These are phyloP conservation scores for Lagocephalus sceleratus DNA, from an alignment of 2,797 vertebrate genomes.

Conservation along the genomic window DNA sequence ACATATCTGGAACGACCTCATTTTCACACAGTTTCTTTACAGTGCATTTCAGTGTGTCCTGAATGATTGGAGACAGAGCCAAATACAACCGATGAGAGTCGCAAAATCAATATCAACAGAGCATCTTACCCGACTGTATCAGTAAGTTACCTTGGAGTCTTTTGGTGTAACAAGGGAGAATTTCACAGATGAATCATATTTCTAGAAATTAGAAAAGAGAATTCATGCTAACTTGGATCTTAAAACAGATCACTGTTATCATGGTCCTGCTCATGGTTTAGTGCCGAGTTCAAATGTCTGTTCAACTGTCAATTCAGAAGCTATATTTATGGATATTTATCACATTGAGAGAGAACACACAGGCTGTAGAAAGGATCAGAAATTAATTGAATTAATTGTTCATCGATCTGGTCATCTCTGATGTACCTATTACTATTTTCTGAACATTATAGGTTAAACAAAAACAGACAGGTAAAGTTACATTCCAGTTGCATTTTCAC, in stretches of 20 bases:
- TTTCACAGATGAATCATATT: accelerated
- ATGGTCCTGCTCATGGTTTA: neutral
- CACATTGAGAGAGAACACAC: no score
- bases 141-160: accelerated
- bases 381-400: no score
- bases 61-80: neutral
- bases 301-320: no score
- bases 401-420: no score
- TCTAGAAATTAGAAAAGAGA: neutral
- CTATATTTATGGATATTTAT: no score
- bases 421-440: no score
- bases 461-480: no score
- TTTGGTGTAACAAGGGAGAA: accelerated
- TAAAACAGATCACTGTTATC: neutral
- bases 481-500: no score
- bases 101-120: neutral
- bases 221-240: neutral
- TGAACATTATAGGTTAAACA: no score
- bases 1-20: no score
- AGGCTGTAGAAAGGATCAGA: no score
- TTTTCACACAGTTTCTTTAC: accelerated
- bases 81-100: no score
- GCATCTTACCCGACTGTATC: neutral
- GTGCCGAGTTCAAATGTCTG: neutral
- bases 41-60: conserved; percentile 1